Percentiles rank a stretch among this genome's conserved stretches.
Conservation (phyloP, 2,797 vertebrate genomes). For the Anabacerthia variegaticeps region DNA sequence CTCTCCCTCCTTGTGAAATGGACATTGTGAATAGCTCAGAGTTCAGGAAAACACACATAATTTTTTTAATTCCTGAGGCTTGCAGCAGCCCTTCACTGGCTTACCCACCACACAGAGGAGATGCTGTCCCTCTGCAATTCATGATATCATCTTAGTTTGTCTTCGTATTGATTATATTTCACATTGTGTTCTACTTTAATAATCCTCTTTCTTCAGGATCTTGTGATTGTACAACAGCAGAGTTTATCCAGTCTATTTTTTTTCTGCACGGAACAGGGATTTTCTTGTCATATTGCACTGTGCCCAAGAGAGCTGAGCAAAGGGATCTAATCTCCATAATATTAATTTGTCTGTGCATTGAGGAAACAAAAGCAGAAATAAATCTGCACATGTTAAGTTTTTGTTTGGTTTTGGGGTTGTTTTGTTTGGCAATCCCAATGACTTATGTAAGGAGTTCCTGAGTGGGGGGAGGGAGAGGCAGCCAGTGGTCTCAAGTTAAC, state of each 20-base stretch:
- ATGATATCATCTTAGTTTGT: background rate
- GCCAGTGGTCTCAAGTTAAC: slow-evolving; percentile 1
- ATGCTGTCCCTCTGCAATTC: background rate
- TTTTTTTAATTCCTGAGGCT: background rate
- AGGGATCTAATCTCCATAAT: slow-evolving; percentile 57
- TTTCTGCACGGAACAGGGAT: slow-evolving; percentile 19
- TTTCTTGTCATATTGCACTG: slow-evolving; percentile 53
- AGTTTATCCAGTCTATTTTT: slow-evolving; percentile 22
- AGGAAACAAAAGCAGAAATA: slow-evolving; percentile 53
- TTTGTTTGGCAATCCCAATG: background rate
- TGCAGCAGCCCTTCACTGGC: background rate
- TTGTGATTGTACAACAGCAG: slow-evolving; percentile 44
- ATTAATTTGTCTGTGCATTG: slow-evolving; percentile 29
- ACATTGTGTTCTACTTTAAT: slow-evolving; percentile 50
- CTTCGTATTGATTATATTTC: slow-evolving; percentile 36
- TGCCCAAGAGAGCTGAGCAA: slow-evolving; percentile 14
- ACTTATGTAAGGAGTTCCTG: slow-evolving; percentile 29
- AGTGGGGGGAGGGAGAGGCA: background rate
- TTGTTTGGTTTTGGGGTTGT: background rate
- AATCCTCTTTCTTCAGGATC: slow-evolving; percentile 64
- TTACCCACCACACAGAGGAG: background rate
- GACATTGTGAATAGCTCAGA: background rate
- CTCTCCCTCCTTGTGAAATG: background rate
- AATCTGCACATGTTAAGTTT: slow-evolving; percentile 4
- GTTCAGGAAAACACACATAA: background rate